These are phyloP conservation scores for Uloborus diversus DNA, from an alignment of 1,140 invertebrate species.

Conservation along the genomic window DNA sequence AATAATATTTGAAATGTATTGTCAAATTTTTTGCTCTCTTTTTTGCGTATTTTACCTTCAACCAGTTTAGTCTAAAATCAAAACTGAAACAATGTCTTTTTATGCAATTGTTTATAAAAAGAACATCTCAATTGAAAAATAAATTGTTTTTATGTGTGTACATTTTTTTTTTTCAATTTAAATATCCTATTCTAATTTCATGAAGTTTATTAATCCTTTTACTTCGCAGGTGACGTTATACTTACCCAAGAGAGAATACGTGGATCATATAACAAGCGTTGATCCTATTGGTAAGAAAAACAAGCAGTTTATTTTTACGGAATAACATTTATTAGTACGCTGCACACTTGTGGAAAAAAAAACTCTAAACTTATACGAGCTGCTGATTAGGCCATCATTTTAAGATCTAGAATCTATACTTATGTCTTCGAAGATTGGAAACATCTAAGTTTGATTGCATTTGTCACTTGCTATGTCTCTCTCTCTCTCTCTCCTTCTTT, in stretches of 20 bases:
- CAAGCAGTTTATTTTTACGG: background rate
- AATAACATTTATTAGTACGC: background rate
- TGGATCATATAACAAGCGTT: conserved; percentile 45
- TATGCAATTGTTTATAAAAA: background rate
- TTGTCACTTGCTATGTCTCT: background rate
- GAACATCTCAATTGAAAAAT: background rate
- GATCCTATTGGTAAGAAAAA: conserved; percentile 42
- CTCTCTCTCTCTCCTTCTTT: background rate
- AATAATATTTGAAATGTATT: too few species aligned
- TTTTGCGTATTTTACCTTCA: background rate
- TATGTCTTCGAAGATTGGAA: background rate
- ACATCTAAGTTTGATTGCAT: background rate
- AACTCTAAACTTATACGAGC: too few species aligned
- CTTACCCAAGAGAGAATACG: conserved; percentile 41
- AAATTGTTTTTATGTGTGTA: background rate
- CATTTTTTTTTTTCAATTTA: background rate
- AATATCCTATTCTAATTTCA: background rate
- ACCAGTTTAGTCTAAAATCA: background rate
- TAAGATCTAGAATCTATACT: background rate
- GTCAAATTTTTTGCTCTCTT: background rate
- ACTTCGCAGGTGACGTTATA: conserved; percentile 58
- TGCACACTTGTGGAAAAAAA: too few species aligned
- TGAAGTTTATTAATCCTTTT: background rate
- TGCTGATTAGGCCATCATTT: background rate
- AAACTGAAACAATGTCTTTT: background rate